Conservation (phyloP, 2,113 vertebrate genomes). For the pig (Sus scrofa) region DNA sequence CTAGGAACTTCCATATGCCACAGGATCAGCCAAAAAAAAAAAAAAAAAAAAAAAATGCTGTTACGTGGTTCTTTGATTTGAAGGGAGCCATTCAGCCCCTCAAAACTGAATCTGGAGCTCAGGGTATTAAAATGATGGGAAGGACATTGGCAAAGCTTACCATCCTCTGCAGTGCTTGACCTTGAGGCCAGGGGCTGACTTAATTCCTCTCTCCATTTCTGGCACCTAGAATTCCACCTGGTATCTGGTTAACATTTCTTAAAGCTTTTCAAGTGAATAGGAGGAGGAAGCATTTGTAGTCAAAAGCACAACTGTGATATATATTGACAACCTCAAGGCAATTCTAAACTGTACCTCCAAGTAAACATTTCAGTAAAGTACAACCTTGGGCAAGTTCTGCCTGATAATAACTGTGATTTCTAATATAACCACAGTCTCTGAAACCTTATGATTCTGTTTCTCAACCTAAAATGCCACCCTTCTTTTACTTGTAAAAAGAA, state of each 20-base stretch:
- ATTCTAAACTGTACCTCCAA: neutral
- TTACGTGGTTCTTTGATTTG: neutral
- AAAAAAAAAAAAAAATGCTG: too few relatives aligned
- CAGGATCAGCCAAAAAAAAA: too few relatives aligned
- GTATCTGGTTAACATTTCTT: neutral
- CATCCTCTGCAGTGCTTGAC: neutral
- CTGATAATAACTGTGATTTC: neutral
- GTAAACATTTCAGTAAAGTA: neutral
- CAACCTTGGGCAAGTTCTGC: neutral
- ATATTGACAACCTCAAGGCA: neutral
- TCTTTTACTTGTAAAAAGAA: slow-evolving; percentile 24
- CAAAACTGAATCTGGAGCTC: neutral
- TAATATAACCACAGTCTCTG: neutral
- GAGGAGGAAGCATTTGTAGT: neutral
- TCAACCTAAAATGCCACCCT: neutral
- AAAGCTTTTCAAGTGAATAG: neutral
- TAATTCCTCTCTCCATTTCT: neutral
- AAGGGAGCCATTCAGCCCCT: neutral
- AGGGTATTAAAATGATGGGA: neutral
- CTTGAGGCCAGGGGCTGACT: neutral
- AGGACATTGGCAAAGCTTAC: neutral
- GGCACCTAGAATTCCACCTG: neutral
- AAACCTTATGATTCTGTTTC: neutral
- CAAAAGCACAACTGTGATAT: neutral
- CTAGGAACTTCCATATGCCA: too few relatives aligned